Evolutionary conservation across 2,888 invertebrate species (phyloP).

Genomic region (Tinea trinotella): DNA sequence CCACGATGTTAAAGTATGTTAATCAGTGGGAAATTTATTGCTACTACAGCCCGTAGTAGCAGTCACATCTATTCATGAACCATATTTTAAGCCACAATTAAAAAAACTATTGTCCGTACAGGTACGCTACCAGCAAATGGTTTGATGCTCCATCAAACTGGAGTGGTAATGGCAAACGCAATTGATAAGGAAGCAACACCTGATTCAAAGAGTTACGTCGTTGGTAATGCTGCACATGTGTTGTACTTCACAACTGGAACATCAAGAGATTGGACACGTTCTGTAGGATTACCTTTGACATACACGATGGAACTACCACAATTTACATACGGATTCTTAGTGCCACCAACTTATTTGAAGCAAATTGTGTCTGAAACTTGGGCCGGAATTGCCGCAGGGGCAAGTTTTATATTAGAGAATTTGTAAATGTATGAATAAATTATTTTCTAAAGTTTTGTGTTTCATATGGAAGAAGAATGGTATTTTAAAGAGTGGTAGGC

Average conservation of each 20-base stretch:
- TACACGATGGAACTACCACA: constrained; percentile 79
- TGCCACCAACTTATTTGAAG: constrained; percentile 65
- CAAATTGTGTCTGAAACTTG: constrained; percentile 75
- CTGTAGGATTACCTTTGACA: constrained; percentile 68
- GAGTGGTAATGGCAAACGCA: constrained; percentile 50
- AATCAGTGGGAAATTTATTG: no score
- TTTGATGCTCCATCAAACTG: constrained; percentile 52
- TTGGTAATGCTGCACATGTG: constrained; percentile 58
- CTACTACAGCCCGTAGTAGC: no score
- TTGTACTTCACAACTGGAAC: constrained; percentile 76
- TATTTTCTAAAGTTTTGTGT: no score
- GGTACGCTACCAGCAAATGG: constrained; percentile 67
- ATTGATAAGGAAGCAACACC: constrained; percentile 51
- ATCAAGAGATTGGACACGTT: constrained; percentile 79
- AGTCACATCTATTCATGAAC: no score
- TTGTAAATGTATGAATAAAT: neutral
- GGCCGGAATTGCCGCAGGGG: constrained; percentile 65
- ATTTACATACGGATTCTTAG: constrained; percentile 69
- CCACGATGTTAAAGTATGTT: no score
- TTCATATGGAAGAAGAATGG: no score
- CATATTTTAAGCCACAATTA: no score
- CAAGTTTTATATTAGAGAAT: constrained; percentile 31
- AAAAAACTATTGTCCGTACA: no score
- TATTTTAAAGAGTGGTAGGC: no score
- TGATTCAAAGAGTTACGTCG: constrained; percentile 22